phyloP scores from a whole-genome alignment of 2,888 invertebrate species.

The Macaria liturata region DNA sequence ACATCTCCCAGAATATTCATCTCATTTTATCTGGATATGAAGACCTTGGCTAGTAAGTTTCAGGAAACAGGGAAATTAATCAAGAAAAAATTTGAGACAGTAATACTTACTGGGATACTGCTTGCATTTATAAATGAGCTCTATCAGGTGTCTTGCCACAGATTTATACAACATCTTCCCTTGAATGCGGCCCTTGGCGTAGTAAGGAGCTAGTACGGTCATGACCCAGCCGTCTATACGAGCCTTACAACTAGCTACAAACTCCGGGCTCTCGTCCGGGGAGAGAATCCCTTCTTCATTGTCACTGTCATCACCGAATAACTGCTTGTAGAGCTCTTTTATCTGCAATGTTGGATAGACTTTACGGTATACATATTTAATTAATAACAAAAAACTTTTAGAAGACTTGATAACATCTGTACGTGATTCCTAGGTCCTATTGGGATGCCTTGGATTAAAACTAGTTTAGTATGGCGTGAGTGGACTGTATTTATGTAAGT shows the following conservation, averaged over 20 bases:
- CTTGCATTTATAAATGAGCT: conserved; percentile 80
- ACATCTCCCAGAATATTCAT: too few relatives aligned
- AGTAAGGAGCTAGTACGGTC: conserved; percentile 84
- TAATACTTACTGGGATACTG: conserved; percentile 78
- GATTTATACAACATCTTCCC: conserved; percentile 85
- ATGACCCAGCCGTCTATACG: conserved; percentile 86
- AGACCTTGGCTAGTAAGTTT: too few relatives aligned
- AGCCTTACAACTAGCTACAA: conserved; percentile 80
- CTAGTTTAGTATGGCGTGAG: too few relatives aligned
- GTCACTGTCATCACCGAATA: conserved; percentile 81
- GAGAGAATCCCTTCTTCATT: conserved; percentile 80
- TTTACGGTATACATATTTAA: too few relatives aligned
- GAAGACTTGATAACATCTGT: too few relatives aligned
- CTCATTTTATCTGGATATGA: too few relatives aligned
- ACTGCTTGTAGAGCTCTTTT: conserved; percentile 62
- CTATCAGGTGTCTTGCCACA: conserved; percentile 84
- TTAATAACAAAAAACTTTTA: too few relatives aligned
- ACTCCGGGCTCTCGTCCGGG: conserved; percentile 77
- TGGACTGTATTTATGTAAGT: too few relatives aligned
- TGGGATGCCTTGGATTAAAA: too few relatives aligned
- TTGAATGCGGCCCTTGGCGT: conserved; percentile 82
- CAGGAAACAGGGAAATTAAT: too few relatives aligned
- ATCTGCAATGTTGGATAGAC: conserved; percentile 53
- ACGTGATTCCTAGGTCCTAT: too few relatives aligned
- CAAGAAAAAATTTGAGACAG: too few relatives aligned